A percentile compares a stretch with the other conserved stretches of the same genome.
phyloP scores from a whole-genome alignment of 1,140 invertebrate genomes.

The Brachionus paranguensis region DNA sequence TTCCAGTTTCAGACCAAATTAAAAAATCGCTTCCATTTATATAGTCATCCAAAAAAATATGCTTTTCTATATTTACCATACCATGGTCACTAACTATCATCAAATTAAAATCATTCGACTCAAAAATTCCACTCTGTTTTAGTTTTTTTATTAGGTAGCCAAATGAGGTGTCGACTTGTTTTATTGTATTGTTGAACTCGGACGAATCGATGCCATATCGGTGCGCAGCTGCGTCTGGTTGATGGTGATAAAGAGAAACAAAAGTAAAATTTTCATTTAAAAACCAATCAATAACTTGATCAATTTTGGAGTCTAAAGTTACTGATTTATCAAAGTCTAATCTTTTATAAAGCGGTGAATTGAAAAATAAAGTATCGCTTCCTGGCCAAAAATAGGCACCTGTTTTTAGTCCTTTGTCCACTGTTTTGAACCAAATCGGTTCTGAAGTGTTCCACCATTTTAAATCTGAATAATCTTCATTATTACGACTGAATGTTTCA shows the following conservation, averaged over 20 bases:
- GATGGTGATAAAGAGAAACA: background rate
- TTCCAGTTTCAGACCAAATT: too few relatives aligned
- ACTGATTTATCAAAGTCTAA: too few relatives aligned
- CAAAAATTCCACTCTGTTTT: too few relatives aligned
- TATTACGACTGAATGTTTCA: slow-evolving; percentile 42
- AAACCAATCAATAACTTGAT: background rate
- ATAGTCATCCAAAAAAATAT: too few relatives aligned
- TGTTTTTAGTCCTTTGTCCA: slow-evolving; percentile 2
- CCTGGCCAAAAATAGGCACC: background rate
- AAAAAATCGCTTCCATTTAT: too few relatives aligned
- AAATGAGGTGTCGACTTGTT: too few relatives aligned
- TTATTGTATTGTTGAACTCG: too few relatives aligned
- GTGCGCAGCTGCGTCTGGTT: background rate
- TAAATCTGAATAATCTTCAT: background rate
- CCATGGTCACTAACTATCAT: too few relatives aligned
- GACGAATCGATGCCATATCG: background rate
- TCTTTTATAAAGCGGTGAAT: background rate
- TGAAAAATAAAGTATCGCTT: background rate
- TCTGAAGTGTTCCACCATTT: background rate
- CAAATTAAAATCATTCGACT: too few relatives aligned
- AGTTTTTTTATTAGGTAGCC: too few relatives aligned
- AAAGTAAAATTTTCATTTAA: background rate
- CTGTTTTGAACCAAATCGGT: slow-evolving; percentile 7
- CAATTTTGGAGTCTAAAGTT: background rate
- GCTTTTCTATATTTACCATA: too few relatives aligned